Base-by-base conservation (phyloP, 1,140 invertebrate species). In the Ctenoplectra terminalis region DNA sequence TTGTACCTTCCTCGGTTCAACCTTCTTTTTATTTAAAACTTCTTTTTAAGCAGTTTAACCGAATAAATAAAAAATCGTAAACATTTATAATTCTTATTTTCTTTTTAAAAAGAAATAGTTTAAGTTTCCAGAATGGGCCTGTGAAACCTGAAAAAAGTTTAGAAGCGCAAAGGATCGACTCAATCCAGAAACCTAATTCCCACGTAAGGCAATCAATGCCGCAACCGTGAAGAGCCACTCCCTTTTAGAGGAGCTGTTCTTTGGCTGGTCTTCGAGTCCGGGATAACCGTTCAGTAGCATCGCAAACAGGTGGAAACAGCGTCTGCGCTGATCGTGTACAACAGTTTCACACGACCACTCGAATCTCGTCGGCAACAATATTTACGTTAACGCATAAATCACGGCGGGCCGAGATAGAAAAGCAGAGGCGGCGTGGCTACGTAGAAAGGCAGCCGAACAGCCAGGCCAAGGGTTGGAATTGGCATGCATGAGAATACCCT, bases 401-500 rank as follows among this genome's bases (percentile, higher is more conserved):
- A 90, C 87, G 83, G 26, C 31, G 58, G 31, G 20, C 7, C 50
- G 34, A 73, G 67, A 82, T 76, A 77, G 43, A 66, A 37, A 50
- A 61, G 67, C 20, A 5, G 40, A 58, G 61, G 58, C 46, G 43
- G n/a, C 46, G 31, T 67, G 23, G 31, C n/a, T 58, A 70, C 29
- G 75, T 56, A 70, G 63, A 48, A 72, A 63, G 50, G 48, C 54
- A 78, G 31, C 48, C 46, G 54, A 64, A 23, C 54, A 61, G 31
- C 50, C 50, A 29, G 46, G 60, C 52, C 74, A 77, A 67, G 75
- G 64, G 81, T 88, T 83, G 87, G 85, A 93, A 93, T 93, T 93
- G 92, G 91, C 91, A 93, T 93, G 92, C 92, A 93, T 92, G 92
- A 92, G 91, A 92, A 93, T 90, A 88, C 85, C 87, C 79, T 89